Evolutionary conservation across 2,797 vertebrate species (phyloP).

Genomic region (Mormyrops boulengeri): DNA sequence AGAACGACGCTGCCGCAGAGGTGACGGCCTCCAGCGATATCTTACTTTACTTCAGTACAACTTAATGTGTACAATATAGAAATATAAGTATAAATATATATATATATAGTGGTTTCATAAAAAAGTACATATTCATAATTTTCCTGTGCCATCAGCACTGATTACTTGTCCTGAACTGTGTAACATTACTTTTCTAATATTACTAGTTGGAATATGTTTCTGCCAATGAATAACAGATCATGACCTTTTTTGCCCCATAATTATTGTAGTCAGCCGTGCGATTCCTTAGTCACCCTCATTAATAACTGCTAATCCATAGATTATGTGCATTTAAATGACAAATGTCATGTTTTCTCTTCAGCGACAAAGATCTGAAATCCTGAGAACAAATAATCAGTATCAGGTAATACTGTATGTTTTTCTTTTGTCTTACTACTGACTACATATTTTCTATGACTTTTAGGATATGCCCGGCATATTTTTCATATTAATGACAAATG

Average conservation of each 20-base stretch:
- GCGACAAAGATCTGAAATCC: constrained; percentile 84
- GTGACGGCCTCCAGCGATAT: constrained; percentile 56
- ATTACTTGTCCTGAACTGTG: not conserved
- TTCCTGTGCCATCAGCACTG: not conserved
- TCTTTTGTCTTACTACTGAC: not conserved
- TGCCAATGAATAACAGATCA: not conserved
- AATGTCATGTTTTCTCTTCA: constrained; percentile 48
- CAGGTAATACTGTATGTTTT: constrained; percentile 66
- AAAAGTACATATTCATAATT: not conserved
- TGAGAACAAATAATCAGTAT: constrained; percentile 82
- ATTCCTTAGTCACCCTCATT: not conserved
- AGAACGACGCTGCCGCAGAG: constrained; percentile 84
- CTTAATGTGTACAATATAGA: not conserved
- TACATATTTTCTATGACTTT: not conserved
- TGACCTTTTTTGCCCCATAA: not conserved
- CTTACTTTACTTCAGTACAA: not conserved
- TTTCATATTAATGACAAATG: not conserved
- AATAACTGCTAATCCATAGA: not conserved
- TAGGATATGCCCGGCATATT: not conserved
- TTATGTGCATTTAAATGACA: not conserved
- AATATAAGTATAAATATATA: not conserved
- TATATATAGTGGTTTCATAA: not conserved
- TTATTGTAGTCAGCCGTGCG: not conserved
- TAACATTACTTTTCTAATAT: not conserved
- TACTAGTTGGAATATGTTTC: not conserved